Conservation (phyloP, 2,888 invertebrate genomes). For the Leucozona laternaria region DNA sequence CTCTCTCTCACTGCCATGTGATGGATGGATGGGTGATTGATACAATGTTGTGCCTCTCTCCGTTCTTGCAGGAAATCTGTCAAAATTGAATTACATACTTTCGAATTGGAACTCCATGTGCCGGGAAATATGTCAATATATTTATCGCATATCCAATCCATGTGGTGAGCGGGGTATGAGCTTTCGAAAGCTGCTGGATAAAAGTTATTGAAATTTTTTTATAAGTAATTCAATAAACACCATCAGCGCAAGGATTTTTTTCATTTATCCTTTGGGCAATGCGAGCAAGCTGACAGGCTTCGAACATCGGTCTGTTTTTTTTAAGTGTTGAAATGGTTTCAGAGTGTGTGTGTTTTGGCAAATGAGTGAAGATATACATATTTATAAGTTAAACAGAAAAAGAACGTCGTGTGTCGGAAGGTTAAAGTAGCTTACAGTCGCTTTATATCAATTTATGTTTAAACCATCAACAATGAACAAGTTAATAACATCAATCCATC, state of each 20-base stretch:
- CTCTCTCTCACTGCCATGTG: constrained; percentile 42
- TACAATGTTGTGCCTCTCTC: constrained; percentile 48
- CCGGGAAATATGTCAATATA: constrained; percentile 68
- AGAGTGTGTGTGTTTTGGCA: background rate
- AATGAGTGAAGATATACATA: too few species aligned
- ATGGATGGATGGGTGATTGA: constrained; percentile 60
- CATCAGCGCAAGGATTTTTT: constrained; percentile 45
- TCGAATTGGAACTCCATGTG: constrained; percentile 68
- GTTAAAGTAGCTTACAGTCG: too few species aligned
- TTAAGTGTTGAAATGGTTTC: constrained; percentile 1
- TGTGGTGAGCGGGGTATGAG: constrained; percentile 8
- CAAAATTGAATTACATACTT: constrained; percentile 72
- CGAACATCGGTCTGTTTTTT: background rate
- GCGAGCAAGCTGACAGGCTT: background rate
- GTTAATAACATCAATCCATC: too few species aligned
- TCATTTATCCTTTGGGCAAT: constrained; percentile 53
- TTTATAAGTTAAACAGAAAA: too few species aligned
- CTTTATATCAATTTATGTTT: too few species aligned
- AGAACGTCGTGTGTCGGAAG: too few species aligned
- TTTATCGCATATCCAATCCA: constrained; percentile 47
- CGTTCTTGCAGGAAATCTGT: constrained; percentile 59
- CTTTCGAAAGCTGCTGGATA: constrained; percentile 39
- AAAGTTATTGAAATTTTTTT: constrained; percentile 40
- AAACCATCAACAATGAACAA: too few species aligned
- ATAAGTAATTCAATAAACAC: constrained; percentile 61